Conservation (phyloP, 2,888 invertebrate species). For the Caenorhabditis macrosperma region DNA sequence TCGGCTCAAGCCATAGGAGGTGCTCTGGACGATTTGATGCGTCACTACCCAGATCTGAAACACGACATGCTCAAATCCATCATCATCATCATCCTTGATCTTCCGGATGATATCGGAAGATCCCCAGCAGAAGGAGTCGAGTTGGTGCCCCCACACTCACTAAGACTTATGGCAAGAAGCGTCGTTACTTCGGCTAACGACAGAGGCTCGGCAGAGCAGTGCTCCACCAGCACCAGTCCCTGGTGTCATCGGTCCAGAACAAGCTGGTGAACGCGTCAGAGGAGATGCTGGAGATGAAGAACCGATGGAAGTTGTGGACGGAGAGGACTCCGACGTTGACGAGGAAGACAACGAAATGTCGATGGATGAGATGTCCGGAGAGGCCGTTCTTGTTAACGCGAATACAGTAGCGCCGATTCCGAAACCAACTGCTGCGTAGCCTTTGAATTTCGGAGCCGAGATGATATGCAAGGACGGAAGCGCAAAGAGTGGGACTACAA, state of each 20-base stretch:
- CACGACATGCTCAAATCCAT: constrained; percentile 88
- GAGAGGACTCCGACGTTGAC: constrained; percentile 59
- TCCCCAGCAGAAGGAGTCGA: constrained; percentile 59
- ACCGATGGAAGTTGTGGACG: constrained; percentile 46
- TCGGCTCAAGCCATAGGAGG: constrained; percentile 90
- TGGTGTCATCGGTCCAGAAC: constrained; percentile 10
- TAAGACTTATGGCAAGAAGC: constrained; percentile 43
- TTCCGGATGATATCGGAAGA: constrained; percentile 86
- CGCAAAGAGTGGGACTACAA: constrained; percentile 71
- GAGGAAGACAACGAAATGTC: constrained; percentile 67
- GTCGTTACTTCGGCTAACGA: constrained; percentile 24
- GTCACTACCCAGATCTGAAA: constrained; percentile 89
- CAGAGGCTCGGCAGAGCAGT: constrained; percentile 13
- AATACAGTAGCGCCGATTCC: constrained; percentile 28
- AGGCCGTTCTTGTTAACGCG: background rate
- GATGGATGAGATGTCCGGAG: constrained; percentile 65
- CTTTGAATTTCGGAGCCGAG: constrained; percentile 39
- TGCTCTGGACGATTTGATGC: constrained; percentile 92
- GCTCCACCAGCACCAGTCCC: background rate
- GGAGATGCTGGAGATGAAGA: constrained; percentile 42
- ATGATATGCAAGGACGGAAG: constrained; percentile 62
- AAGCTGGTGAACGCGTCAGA: constrained; percentile 44
- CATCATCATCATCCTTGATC: constrained; percentile 87
- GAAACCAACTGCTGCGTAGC: background rate
- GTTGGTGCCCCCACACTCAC: constrained; percentile 67